Conservation (phyloP, 2,888 invertebrate species). For the Litoditis marina region DNA sequence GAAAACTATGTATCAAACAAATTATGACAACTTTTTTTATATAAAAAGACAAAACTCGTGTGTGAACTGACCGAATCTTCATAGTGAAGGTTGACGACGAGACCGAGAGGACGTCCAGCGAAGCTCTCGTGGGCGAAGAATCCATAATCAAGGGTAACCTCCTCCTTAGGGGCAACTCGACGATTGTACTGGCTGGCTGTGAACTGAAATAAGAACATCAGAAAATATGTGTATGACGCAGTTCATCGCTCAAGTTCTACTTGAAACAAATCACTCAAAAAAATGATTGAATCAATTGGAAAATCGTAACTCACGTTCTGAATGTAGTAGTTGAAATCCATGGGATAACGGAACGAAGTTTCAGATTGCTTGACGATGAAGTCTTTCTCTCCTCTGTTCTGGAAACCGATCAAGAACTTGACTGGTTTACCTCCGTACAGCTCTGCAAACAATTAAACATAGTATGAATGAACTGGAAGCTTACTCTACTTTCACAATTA, state of each 20-base stretch:
- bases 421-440: constrained; percentile 86
- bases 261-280: neutral
- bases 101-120: constrained; percentile 90
- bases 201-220: constrained; percentile 68
- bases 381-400: constrained; percentile 86
- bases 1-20: too few relatives aligned
- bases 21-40: neutral
- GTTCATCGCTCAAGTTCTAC: neutral
- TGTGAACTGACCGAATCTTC: constrained; percentile 48
- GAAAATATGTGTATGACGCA: too few relatives aligned
- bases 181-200: constrained; percentile 83
- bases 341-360: constrained; percentile 95
- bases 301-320: constrained; percentile 73
- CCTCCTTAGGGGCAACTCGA: constrained; percentile 82
- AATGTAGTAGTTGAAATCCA: constrained; percentile 96
- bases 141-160: constrained; percentile 89
- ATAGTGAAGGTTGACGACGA: constrained; percentile 71
- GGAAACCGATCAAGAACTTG: constrained; percentile 91
- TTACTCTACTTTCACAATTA: neutral
- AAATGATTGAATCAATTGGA: neutral
- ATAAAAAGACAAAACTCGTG: neutral
- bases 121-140: constrained; percentile 94
- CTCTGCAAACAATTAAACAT: constrained; percentile 67
- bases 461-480: too few relatives aligned
- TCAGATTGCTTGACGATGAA: constrained; percentile 88